A percentile compares a stretch with the other conserved stretches of the same genome.
These are phyloP conservation scores for Urophycis tenuis DNA, from an alignment of 2,797 vertebrate species.

Conservation along the genomic window DNA sequence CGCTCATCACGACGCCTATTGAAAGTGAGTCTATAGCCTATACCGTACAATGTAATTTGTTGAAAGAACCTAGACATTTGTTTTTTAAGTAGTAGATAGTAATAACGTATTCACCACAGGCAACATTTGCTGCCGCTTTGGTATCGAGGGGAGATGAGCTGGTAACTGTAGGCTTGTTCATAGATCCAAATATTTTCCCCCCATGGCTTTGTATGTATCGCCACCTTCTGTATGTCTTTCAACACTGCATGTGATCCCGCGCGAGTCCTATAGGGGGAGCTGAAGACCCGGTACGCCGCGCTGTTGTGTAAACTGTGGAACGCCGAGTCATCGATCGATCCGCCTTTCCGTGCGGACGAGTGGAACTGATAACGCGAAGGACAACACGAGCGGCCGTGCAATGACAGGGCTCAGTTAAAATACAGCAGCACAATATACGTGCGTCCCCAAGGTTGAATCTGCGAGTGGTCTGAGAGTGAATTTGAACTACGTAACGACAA, in stretches of 20 bases:
- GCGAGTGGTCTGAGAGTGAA: neutral
- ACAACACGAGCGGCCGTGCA: neutral
- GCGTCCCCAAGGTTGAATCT: too few species aligned
- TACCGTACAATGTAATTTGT: too few species aligned
- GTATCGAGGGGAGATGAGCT: neutral
- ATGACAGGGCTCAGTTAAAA: neutral
- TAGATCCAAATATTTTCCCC: neutral
- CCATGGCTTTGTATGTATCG: neutral
- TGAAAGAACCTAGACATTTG: too few species aligned
- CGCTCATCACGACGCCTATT: too few species aligned
- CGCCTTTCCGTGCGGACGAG: neutral
- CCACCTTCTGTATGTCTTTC: neutral
- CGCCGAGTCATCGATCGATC: conserved; percentile 44
- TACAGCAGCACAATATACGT: neutral
- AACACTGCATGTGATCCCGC: neutral
- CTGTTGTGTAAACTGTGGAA: conserved; percentile 30
- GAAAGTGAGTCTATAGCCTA: too few species aligned
- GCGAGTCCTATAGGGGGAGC: too few species aligned
- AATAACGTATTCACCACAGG: too few species aligned
- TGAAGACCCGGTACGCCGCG: neutral
- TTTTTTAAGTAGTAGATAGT: too few species aligned
- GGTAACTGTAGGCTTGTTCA: neutral
- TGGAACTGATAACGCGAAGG: neutral
- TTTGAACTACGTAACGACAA: neutral
- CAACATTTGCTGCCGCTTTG: neutral